Base-by-base conservation (phyloP, 2,888 invertebrate genomes). In the Trissolcus brochymenae region DNA sequence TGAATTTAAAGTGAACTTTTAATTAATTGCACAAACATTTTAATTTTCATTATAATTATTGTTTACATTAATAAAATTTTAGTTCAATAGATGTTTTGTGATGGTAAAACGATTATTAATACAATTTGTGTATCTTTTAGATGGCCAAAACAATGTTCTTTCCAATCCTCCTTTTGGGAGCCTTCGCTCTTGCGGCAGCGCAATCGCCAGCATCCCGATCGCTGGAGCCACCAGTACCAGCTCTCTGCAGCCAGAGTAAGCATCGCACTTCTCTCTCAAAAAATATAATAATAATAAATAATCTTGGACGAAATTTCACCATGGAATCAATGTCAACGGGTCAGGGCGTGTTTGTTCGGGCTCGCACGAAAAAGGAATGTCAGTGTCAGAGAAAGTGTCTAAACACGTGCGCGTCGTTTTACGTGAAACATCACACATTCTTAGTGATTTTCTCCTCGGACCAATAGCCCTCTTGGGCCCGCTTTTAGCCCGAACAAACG, bases 211-310 rank as follows among this genome's bases (percentile, higher is more conserved):
- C 35, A 35, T 9, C 79, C 93, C 92, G 95, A 81, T 93, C 94
- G 85, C 89, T 96, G 83, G 95, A 95, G 87, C 93, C 95, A 11
- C 96, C 96, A 3, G 92, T 94, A 74, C 94, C 95, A 14, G 90
- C 92, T 19, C 91, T 93, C 53, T 95, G 95, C 84, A 93, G 94
- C 14, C 93, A 95, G 88, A 92, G 95, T 94, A 91, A 94, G 86
- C 84, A 35, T 70, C 54, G 46, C n/a, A 62, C 40, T 59, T 56
- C 43, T 41, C 16, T 62, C 55, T 74, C 29, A 41, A 59, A 53
- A 59, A 53, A 25, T 43, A 7, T 56, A 7, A 35, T 25, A 35
- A 35, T 35, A 35, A 35, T 11, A 9, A 35, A 11, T 2, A 35
- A 35, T 35, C 35, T 11, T 35, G 7, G 25, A 59, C 64, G 40